These are phyloP conservation scores for Nemotelus pantherinus DNA, from an alignment of 2,888 invertebrate genomes.

Conservation along the genomic window DNA sequence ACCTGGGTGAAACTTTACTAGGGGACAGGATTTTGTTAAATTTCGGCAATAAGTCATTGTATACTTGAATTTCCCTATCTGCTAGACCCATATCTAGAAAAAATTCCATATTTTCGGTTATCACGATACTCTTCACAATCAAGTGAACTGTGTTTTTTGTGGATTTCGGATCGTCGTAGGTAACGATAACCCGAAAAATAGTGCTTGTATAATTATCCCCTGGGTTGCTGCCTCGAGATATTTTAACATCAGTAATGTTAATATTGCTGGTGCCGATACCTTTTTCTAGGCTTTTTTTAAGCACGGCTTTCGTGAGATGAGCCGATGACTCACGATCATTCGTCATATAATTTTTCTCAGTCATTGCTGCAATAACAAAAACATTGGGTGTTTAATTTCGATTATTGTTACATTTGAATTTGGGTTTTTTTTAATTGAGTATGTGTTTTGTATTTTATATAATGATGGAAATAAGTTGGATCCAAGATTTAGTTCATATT, in stretches of 20 bases:
- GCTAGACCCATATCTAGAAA: background rate
- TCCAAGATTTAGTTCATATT: no score
- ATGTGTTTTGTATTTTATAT: no score
- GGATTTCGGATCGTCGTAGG: background rate
- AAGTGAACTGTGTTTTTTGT: background rate
- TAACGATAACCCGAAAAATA: conserved; percentile 32
- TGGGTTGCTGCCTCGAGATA: conserved; percentile 49
- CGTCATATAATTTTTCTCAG: no score
- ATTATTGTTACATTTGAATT: no score
- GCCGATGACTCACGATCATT: conserved; percentile 48
- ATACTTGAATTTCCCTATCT: background rate
- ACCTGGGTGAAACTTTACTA: background rate
- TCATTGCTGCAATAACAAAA: no score
- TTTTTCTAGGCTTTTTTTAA: conserved; percentile 57
- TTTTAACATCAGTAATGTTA: conserved; percentile 54
- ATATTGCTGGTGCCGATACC: conserved; percentile 56
- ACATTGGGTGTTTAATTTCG: no score
- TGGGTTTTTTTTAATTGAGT: no score
- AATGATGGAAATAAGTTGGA: no score
- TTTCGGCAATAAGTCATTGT: background rate
- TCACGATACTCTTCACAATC: background rate
- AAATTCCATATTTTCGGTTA: conserved; percentile 53
- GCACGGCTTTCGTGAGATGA: conserved; percentile 56
- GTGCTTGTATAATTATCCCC: conserved; percentile 46
- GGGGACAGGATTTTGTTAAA: background rate